Evolutionary conservation across 2,888 invertebrate genomes (phyloP).

Genomic region (Heliconius charithonia): DNA sequence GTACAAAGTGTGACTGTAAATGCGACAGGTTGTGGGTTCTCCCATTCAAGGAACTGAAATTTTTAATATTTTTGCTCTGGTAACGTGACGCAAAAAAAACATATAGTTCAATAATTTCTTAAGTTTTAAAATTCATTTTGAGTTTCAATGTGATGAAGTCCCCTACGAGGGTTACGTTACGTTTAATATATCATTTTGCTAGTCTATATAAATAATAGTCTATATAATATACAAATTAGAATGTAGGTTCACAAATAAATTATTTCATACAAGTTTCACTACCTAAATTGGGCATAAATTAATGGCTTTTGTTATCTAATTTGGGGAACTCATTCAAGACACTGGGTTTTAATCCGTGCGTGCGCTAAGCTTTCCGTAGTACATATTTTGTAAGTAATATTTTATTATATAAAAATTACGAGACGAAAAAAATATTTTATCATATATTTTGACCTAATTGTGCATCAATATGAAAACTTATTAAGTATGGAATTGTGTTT

Average conservation of each 20-base stretch:
- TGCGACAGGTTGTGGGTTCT: too few relatives aligned
- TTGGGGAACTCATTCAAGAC: neutral
- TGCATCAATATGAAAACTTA: too few relatives aligned
- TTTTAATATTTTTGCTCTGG: too few relatives aligned
- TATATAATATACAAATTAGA: neutral
- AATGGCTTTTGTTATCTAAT: constrained; percentile 1
- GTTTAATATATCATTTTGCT: neutral
- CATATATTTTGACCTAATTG: neutral
- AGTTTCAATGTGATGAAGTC: neutral
- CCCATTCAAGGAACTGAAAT: too few relatives aligned
- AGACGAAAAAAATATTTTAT: too few relatives aligned
- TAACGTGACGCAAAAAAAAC: neutral
- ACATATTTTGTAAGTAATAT: neutral
- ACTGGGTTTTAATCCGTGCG: constrained; percentile 2
- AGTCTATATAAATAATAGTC: neutral
- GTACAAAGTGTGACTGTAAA: too few relatives aligned
- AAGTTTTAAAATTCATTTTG: neutral
- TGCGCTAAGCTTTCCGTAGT: neutral
- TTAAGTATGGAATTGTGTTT: neutral
- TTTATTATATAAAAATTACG: too few relatives aligned
- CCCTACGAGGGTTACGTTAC: neutral
- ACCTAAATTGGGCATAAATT: neutral
- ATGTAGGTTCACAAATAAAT: neutral
- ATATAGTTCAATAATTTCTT: neutral
- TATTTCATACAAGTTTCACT: neutral